These are phyloP conservation scores for Drosophila hydei DNA, from an alignment of 1,140 invertebrate species.

Conservation along the genomic window DNA sequence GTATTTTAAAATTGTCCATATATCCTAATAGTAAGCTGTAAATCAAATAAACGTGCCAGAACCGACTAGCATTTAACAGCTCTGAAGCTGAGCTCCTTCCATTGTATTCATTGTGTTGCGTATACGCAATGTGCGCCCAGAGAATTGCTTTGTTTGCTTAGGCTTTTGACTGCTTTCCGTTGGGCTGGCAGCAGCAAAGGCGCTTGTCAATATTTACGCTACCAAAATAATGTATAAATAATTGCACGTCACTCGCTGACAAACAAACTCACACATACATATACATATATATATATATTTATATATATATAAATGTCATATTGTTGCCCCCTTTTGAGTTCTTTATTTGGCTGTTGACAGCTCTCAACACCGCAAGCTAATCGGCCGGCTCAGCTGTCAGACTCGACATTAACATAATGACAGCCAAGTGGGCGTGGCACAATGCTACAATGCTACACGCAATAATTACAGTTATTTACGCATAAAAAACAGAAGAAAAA, in stretches of 20 bases:
- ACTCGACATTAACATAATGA: constrained; percentile 67
- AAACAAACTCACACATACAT: constrained; percentile 36
- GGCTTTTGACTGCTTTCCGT: constrained; percentile 23
- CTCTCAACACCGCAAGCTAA: constrained; percentile 54
- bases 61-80: neutral
- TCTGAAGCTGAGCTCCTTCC: neutral
- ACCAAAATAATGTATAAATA: constrained; percentile 71
- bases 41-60: neutral
- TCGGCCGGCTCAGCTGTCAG: constrained; percentile 13
- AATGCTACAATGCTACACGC: constrained; percentile 10
- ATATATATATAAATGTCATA: constrained; percentile 7
- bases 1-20: neutral
- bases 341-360: constrained; percentile 51
- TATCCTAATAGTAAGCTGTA: neutral
- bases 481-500: neutral
- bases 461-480: constrained; percentile 32
- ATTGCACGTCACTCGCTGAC: constrained; percentile 71
- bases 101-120: constrained; percentile 23
- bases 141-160: constrained; percentile 26
- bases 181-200: constrained; percentile 33
- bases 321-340: constrained; percentile 19
- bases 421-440: constrained; percentile 25
- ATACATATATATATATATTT: constrained; percentile 9
- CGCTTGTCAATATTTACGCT: constrained; percentile 62
- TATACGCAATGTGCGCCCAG: constrained; percentile 49